phyloP scores from a whole-genome alignment of 2,113 vertebrate genomes.

The Psittacara wagleri region DNA sequence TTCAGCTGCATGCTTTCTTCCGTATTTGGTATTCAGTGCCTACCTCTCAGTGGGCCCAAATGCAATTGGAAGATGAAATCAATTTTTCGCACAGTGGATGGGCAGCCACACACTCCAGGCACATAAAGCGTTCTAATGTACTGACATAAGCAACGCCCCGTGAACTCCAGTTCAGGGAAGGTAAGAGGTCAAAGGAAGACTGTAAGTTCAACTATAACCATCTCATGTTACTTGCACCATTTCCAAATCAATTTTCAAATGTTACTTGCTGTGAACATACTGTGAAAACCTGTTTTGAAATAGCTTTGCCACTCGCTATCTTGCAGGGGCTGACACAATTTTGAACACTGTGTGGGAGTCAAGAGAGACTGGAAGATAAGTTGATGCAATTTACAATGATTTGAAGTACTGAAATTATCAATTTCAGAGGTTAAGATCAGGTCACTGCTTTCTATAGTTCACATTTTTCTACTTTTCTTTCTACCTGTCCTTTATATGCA shows the following conservation, averaged over 20 bases:
- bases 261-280: not conserved
- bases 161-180: not conserved
- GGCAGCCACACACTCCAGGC: not conserved
- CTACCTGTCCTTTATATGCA: not conserved
- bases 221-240: not conserved
- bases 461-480: not conserved
- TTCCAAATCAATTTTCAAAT: not conserved
- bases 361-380: not conserved
- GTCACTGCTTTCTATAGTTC: not conserved
- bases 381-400: not conserved
- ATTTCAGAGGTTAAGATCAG: not conserved
- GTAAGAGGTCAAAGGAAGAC: not conserved
- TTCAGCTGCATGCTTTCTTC: not conserved
- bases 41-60: not conserved
- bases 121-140: not conserved
- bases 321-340: not conserved
- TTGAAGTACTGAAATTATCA: not conserved
- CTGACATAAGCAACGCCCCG: not conserved
- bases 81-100: not conserved
- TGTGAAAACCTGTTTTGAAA: conserved; percentile 3
- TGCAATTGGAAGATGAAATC: not conserved
- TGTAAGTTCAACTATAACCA: not conserved
- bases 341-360: not conserved
- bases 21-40: not conserved
- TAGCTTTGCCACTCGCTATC: not conserved